These are phyloP conservation scores for Oikopleura albicans DNA, from an alignment of 23 tunicate species.

Conservation along the genomic window DNA sequence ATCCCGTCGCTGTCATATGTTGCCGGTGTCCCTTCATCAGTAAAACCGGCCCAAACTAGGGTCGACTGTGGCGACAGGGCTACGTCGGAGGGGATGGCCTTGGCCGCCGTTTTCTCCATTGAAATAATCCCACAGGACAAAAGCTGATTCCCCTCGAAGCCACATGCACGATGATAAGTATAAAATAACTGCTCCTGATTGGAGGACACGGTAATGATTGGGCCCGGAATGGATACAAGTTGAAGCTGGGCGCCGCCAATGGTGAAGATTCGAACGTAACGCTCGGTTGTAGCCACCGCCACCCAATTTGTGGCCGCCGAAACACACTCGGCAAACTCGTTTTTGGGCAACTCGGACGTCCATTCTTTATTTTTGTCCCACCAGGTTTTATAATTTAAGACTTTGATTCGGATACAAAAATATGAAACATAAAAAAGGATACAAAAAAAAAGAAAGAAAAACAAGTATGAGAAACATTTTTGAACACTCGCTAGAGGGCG, in stretches of 20 bases:
- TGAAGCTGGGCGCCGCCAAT: constrained; percentile 61
- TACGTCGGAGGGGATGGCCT: constrained; percentile 29
- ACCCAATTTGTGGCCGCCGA: neutral
- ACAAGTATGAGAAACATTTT: neutral
- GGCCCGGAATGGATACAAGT: constrained; percentile 60
- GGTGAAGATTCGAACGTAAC: constrained; percentile 45
- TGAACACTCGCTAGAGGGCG: no score
- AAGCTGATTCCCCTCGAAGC: constrained; percentile 45
- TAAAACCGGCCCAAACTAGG: constrained; percentile 63
- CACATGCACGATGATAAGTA: constrained; percentile 57
- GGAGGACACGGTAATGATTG: constrained; percentile 66
- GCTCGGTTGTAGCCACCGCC: neutral
- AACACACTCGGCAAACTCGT: constrained; percentile 25
- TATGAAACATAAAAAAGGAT: neutral
- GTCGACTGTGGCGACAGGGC: constrained; percentile 38
- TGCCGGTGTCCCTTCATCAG: constrained; percentile 81
- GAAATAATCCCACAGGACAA: constrained; percentile 55
- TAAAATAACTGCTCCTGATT: constrained; percentile 57
- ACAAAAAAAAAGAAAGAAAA: neutral
- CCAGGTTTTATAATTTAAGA: constrained; percentile 45
- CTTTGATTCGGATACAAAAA: constrained; percentile 36
- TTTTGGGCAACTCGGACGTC: constrained; percentile 45
- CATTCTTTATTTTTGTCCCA: constrained; percentile 95
- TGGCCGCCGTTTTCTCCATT: constrained; percentile 34
- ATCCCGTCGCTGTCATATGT: constrained; percentile 41